Conservation (phyloP, 2,113 vertebrate genomes). For the Oreamnos americanus region DNA sequence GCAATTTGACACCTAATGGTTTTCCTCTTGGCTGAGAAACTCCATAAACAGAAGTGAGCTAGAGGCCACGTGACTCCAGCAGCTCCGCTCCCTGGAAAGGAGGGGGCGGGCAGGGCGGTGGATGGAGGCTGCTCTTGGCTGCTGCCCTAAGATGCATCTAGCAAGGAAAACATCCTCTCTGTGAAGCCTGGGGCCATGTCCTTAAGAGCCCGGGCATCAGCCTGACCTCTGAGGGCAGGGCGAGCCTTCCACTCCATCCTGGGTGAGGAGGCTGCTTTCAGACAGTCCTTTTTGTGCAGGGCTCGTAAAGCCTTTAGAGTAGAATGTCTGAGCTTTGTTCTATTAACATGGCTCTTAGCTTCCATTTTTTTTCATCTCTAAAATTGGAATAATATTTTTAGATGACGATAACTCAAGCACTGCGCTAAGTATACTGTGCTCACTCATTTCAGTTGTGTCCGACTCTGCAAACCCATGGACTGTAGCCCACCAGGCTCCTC, state of each 20-base stretch:
- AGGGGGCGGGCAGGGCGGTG: not conserved
- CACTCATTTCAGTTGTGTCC: not conserved
- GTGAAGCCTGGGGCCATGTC: not conserved
- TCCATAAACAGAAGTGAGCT: constrained; percentile 69
- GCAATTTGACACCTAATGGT: constrained; percentile 76
- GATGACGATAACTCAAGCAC: not conserved
- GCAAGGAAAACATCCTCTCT: not conserved
- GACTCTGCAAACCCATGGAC: fast-evolving
- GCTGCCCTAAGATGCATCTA: not conserved
- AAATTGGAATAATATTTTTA: not conserved
- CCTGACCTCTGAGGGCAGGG: not conserved
- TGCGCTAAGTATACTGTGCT: not conserved
- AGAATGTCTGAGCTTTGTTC: too few species aligned
- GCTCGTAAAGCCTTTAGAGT: too few species aligned
- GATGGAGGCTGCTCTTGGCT: not conserved
- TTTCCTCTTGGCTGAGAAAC: constrained; percentile 78
- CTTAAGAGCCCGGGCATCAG: not conserved
- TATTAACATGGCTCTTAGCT: not conserved
- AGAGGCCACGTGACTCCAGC: constrained; percentile 43
- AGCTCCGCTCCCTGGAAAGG: constrained; percentile 11
- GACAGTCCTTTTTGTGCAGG: too few species aligned
- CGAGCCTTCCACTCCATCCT: fast-evolving
- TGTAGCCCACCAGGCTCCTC: not conserved
- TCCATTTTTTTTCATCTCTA: not conserved
- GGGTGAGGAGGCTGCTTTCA: not conserved